Evolutionary conservation across 2,888 invertebrate genomes (phyloP).

Genomic region (Serrognathus titanus): DNA sequence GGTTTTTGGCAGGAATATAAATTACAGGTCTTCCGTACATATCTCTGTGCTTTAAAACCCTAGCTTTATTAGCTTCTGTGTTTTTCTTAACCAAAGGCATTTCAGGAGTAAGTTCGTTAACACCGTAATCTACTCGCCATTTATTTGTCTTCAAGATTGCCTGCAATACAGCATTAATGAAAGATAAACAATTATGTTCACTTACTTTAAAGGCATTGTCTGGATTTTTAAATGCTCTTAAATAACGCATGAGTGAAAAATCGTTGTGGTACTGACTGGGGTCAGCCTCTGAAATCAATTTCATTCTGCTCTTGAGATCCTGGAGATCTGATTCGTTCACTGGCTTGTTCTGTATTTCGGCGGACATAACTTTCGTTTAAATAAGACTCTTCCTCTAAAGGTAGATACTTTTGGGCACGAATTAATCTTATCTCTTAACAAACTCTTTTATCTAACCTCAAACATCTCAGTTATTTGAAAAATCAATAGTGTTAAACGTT

Average conservation of each 20-base stretch:
- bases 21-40: constrained; percentile 71
- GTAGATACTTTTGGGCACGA: too few relatives aligned
- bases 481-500: too few relatives aligned
- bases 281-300: constrained; percentile 68
- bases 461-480: constrained; percentile 1
- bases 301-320: constrained; percentile 68
- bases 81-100: constrained; percentile 57
- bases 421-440: neutral
- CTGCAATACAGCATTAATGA: constrained; percentile 45
- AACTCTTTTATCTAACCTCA: constrained; percentile 4
- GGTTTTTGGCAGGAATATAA: constrained; percentile 76
- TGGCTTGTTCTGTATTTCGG: constrained; percentile 31
- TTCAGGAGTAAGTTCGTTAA: constrained; percentile 56
- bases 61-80: constrained; percentile 59
- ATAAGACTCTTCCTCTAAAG: too few relatives aligned
- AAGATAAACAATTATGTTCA: constrained; percentile 1
- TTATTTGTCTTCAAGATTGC: constrained; percentile 76
- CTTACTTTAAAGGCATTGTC: constrained; percentile 71
- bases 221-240: constrained; percentile 70
- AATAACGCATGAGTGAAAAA: constrained; percentile 66
- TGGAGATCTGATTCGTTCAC: constrained; percentile 63
- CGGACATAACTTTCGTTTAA: constrained; percentile 3
- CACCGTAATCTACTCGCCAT: constrained; percentile 73
- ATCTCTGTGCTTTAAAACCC: constrained; percentile 69
- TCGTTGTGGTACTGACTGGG: constrained; percentile 73